Base-by-base conservation (phyloP, 2,113 vertebrate genomes). In the Orycteropus afer region DNA sequence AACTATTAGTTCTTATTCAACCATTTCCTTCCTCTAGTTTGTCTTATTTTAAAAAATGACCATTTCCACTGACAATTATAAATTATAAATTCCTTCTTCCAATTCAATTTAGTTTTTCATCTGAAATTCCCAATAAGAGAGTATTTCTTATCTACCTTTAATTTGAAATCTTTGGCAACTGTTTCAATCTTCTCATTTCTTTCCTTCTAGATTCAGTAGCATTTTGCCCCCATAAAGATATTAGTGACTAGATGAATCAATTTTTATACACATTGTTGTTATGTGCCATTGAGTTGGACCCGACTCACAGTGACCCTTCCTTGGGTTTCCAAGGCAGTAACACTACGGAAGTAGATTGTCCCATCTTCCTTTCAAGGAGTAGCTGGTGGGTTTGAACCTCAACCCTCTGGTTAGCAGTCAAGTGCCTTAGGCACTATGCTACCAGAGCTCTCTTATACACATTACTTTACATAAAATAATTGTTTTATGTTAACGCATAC, bases 91-190 rank as follows among this genome's bases (percentile, higher is more conserved):
- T n/a, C 20, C 9, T 86, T n/a, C 73, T 71, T 80, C 53, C 57
- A 84, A 55, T 27, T 77, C 81, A 69, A 23, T 80, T 57, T 78
- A 37, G 81, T 86, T 82, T 94, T 92, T 88, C 63, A n/a, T 67
- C 69, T 93, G 23, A 63, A 94, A 87, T 87, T 94, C 49, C 96
- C 67, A 69, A 53, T 76, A 84, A 91, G 25, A 88, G 82, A 61
- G 34, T 17, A 88, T 82, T 90, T 84, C 37, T 45, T 95, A 90
- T 80, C 71, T 47, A 59, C 32, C 32, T 73, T 27, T 67, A 90
- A 27, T 82, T 81, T 81, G n/a, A 49, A 82, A 88, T 34, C 61
- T 95, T 85, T 47, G 23, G 5, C 45, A 73, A 32, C 20, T 6
- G 55, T 73, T 91, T 85, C 49, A 73, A 23, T 83, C 15, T n/a